Percentiles rank a stretch among this genome's conserved stretches.
Evolutionary conservation across 2,888 invertebrate species (phyloP).

Genomic region (Amblyjoppa fuscipennis): DNA sequence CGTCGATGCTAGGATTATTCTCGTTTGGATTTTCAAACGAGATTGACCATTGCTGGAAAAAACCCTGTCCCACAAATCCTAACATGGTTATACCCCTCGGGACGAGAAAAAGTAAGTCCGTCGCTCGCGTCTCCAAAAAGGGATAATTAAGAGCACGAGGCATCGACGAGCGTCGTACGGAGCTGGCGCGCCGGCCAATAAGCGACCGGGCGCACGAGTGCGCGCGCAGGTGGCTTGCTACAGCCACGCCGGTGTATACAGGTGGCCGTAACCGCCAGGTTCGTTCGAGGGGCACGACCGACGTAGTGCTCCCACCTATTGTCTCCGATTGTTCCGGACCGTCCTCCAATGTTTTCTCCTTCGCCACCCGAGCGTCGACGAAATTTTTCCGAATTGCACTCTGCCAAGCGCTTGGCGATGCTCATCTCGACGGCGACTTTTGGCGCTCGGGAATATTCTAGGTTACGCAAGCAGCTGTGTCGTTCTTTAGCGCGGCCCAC

Average conservation of each 20-base stretch:
- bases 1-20: not conserved
- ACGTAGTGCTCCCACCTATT: constrained; percentile 1
- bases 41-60: constrained; percentile 5
- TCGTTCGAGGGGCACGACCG: constrained; percentile 17
- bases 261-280: constrained; percentile 46
- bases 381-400: not conserved
- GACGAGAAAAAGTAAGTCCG: constrained; percentile 16
- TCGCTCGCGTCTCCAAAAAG: constrained; percentile 37
- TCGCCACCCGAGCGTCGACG: not conserved
- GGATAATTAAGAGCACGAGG: constrained; percentile 45
- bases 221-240: constrained; percentile 44
- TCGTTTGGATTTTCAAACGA: not conserved
- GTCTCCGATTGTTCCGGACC: not conserved
- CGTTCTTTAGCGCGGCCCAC: constrained; percentile 44
- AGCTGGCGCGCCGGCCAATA: constrained; percentile 42
- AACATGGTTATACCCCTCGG: constrained; percentile 13
- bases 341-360: not conserved
- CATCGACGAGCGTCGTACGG: constrained; percentile 25
- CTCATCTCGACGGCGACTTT: not conserved
- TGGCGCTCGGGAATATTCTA: not conserved
- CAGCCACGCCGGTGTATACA: constrained; percentile 24
- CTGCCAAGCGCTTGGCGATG: not conserved
- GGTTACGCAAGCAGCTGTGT: not conserved
- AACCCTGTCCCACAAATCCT: constrained; percentile 40
- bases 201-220: constrained; percentile 2